Evolutionary conservation across 1,140 invertebrate species (phyloP), one percentile per base, ranked within the genome.

Genomic region (Drosophila simulans): DNA sequence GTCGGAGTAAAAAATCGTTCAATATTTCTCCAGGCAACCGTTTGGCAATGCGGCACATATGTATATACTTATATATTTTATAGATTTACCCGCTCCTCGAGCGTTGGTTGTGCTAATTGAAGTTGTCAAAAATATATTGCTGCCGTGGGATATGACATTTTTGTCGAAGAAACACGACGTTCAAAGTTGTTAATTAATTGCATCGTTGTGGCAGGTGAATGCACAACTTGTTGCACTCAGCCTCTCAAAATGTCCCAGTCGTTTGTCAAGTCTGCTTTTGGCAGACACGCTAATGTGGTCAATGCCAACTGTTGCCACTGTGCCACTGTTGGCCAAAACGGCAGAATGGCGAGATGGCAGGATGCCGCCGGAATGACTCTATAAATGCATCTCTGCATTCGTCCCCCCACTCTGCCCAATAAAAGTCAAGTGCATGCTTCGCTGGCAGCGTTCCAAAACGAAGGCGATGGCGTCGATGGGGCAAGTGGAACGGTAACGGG

Each of bases 251-350:
- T 71, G 77, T 31, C 7, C 31, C 63, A 79, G 73, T 80, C 76
- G 81, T 73, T 88, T 83, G 83, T 88, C 83, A 88, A 72, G 64
- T 54, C 60, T 57, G 43, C 57, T 12, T 8, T 43, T 15, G 7
- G 7, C 42, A 45, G 82, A 65, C 83, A 82, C 79, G 65, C 79
- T 89, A 80, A 84, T 89, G 70, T 89, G 84, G 84, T 89, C 84
- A 90, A 78, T 89, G 84, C 80, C 84, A 89, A 89, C 85, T 89
- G 84, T 89, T 89, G 84, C 83, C 69, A 68, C 25, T 64, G 34
- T 49, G 66, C 69, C 56, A 40, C 17, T 17, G 42, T n/a, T 35
- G 57, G 74, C 57, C 74, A 70, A 31, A 31, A 10, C 31, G 31
- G 31, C 31, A 31, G 31, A 31, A 31, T 31, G 27, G 27, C 27